Base-by-base conservation (phyloP, 2,113 vertebrate species). In the Etheostoma cragini region DNA sequence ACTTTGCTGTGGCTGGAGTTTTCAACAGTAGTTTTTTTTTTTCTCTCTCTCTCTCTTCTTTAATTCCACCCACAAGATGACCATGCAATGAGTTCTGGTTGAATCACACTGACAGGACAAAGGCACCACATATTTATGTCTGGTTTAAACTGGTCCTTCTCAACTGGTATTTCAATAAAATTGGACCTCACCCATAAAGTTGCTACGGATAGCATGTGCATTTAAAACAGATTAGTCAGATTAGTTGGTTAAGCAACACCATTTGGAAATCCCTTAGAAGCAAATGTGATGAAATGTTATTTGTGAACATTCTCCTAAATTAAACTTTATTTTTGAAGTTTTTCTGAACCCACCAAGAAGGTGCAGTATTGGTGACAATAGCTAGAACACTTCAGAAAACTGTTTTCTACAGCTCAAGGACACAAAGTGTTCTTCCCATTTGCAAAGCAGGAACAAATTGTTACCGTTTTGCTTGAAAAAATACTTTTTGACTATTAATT, bases 21-120 rank as follows among this genome's bases (percentile, higher is more conserved):
- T 84, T 70, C 57, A 76, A 68, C 75, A 78, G 45, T 42, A 67
- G 21, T 38, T 65, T 38, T 52, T 70, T 57, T 19, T 76, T 57
- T 45, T 46, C 61, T 22, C 38, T 38, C 35, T 11, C 26, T n/a
- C 12, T 60, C 12, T 47, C 19, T 60, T 22, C 60, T 78, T 47
- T 63, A 60, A 84, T 81, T 89, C 73, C 61, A 54, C 83, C 82
- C 81, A 80, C 82, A 6, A 80, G 58, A 82, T 85, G 81, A 84
- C 69, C 75, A 76, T 68, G 66, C 57, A 76, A 54, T 57, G 78
- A 83, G 72, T 82, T 72, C 78, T 65, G 69, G 47, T 74, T 85
- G 86, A 85, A 87, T 90, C 77, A 80, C 46, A 53, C 74, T 11
- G 26, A 60, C 69, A 46, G 47, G 50, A 89, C 78, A 86, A 67